Base-by-base conservation (phyloP, 2,113 vertebrate species). In the Etheostoma cragini region DNA sequence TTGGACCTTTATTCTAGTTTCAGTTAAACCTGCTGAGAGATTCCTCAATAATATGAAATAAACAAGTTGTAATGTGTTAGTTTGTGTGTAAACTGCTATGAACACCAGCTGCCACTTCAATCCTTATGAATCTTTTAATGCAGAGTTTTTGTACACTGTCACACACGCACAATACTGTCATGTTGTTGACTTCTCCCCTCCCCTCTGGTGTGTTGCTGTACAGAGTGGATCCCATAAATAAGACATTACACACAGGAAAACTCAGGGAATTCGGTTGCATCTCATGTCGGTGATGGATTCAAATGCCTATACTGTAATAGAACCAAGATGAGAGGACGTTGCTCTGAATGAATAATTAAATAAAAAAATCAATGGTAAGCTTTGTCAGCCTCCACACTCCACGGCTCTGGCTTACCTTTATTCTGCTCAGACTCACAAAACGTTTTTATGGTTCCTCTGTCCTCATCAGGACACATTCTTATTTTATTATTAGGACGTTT, bases 261-360 rank as follows among this genome's bases (percentile, higher is more conserved):
- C 50, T 61, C 45, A 19, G 8, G 65, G 81, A 71, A 61, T 78
- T 13, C 35, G 52, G 57, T 50, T 35, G 56, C 75, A 47, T 75
- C 58, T 73, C 57, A 35, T 82, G 72, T 67, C 81, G n/a, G 58
- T 65, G 78, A 78, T 81, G 80, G 80, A 86, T 80, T 77, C 45
- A 52, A 54, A 35, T 42, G 50, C 50, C 71, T 63, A 21, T 50
- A 67, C 38, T 42, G 38, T 42, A 42, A 42, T 65, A 35, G 57
- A 64, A 54, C 47, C 52, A 15, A 16, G 77, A 73, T 60, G 66
- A 47, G 70, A 72, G 76, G 35, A 50, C 17, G 69, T 30, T 35
- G 52, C 58, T 58, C 54, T 52, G 80, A 74, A 92, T 88, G 62
- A 88, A 89, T 91, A 82, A 90, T 90, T 82, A n/a, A 91, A 78